Evolutionary conservation across 37 sponge, comb jelly and placozoan species (phyloP).

Genomic region (Geodia barretti): DNA sequence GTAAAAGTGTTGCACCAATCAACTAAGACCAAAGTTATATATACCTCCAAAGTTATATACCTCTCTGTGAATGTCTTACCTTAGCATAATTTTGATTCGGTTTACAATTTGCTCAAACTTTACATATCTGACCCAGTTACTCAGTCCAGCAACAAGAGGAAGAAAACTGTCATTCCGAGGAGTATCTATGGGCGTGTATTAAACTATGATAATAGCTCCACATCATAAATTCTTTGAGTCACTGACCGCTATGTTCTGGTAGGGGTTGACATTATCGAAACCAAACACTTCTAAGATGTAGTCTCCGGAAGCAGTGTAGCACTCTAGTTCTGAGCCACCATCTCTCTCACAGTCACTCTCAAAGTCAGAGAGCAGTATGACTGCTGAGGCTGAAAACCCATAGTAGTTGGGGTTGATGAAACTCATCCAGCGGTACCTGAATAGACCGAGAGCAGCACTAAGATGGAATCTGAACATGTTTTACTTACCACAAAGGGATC

Average conservation of each 20-base stretch:
- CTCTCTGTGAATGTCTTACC: no score
- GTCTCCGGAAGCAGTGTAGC: conserved; percentile 39
- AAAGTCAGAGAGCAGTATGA: conserved; percentile 32
- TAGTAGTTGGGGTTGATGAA: conserved; percentile 82
- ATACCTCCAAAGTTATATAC: no score
- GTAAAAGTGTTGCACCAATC: no score
- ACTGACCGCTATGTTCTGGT: conserved; percentile 41
- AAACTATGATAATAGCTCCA: not conserved
- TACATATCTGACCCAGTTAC: not conserved
- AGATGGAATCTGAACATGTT: no score
- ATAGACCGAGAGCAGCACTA: no score
- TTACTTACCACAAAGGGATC: conserved; percentile 59
- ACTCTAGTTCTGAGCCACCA: conserved; percentile 60
- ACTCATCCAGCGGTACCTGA: conserved; percentile 68
- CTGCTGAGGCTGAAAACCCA: conserved; percentile 61
- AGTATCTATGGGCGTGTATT: not conserved
- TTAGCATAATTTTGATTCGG: not conserved
- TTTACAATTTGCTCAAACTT: no score
- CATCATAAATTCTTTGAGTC: not conserved
- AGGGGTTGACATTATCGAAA: conserved; percentile 59
- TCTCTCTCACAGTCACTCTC: conserved; percentile 2
- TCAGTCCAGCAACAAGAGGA: not conserved
- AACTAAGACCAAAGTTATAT: no score
- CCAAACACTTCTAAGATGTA: conserved; percentile 54
- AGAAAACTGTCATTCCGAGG: not conserved